phyloP scores from a whole-genome alignment of 2,888 invertebrate genomes.

The Epistrophella euchroma region DNA sequence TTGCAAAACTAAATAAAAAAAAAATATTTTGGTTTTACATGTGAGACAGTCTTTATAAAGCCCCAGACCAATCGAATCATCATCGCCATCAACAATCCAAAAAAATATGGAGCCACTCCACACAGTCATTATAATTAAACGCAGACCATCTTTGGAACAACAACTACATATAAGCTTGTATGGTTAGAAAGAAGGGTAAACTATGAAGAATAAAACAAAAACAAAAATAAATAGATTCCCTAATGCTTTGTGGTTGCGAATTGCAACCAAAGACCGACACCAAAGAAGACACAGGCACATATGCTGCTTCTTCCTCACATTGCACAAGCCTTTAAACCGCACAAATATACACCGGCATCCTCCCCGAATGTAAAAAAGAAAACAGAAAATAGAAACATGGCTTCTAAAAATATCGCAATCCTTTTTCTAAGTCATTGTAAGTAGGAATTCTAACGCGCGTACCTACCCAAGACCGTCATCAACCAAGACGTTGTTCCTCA shows the following conservation, averaged over 20 bases:
- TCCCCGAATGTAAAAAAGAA: slow-evolving; percentile 23
- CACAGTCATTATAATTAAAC: slow-evolving; percentile 74
- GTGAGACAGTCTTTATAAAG: background rate
- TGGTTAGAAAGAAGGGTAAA: background rate
- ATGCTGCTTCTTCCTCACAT: slow-evolving; percentile 50
- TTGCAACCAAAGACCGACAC: slow-evolving; percentile 46
- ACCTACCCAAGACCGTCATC: slow-evolving; percentile 58
- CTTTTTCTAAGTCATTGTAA: slow-evolving; percentile 74
- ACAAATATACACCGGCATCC: slow-evolving; percentile 48
- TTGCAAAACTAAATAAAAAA: background rate
- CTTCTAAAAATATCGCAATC: slow-evolving; percentile 74
- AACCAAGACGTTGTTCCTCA: slow-evolving; percentile 6
- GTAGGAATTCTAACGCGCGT: slow-evolving; percentile 65
- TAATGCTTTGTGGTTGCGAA: slow-evolving; percentile 58
- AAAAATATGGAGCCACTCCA: slow-evolving; percentile 59
- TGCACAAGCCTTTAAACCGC: slow-evolving; percentile 4
- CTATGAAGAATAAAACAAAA: slow-evolving; percentile 20
- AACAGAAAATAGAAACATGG: slow-evolving; percentile 26
- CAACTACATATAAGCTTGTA: background rate
- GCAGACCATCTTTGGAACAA: slow-evolving; percentile 59
- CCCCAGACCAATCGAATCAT: slow-evolving; percentile 54
- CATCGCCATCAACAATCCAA: slow-evolving; percentile 65
- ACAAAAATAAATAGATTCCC: slow-evolving; percentile 56
- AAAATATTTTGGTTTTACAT: background rate
- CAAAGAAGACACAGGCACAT: slow-evolving; percentile 56